A percentile compares a stretch with the other conserved stretches of the same genome.
These are phyloP conservation scores for Ispidina lecontei DNA, from an alignment of 2,797 vertebrate genomes.

Conservation along the genomic window DNA sequence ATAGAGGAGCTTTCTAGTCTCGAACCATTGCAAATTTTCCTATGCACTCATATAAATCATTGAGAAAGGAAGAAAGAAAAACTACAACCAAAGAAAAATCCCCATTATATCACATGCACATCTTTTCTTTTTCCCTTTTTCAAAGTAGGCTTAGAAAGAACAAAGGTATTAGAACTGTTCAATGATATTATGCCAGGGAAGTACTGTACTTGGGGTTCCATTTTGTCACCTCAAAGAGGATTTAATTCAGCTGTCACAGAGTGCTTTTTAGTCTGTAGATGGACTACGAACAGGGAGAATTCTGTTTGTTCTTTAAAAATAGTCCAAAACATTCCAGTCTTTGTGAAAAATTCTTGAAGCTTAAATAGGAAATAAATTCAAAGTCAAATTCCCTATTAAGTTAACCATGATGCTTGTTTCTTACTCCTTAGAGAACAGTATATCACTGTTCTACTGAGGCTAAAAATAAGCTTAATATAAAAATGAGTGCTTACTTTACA, in stretches of 20 bases:
- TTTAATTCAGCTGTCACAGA: conserved; percentile 76
- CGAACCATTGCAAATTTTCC: conserved; percentile 57
- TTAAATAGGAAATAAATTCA: conserved; percentile 80
- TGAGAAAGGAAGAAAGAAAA: conserved; percentile 37
- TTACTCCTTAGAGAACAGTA: conserved; percentile 73
- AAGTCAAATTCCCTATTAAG: conserved; percentile 79
- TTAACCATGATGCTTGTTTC: conserved; percentile 73
- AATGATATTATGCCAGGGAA: conserved; percentile 72
- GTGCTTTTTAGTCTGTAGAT: conserved; percentile 75
- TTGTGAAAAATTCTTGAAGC: conserved; percentile 76
- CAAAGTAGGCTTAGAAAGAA: conserved; percentile 76
- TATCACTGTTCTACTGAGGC: conserved; percentile 65
- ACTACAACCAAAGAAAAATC: conserved; percentile 53
- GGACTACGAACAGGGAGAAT: conserved; percentile 65
- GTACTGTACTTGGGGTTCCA: conserved; percentile 75
- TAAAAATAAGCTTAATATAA: conserved; percentile 75
- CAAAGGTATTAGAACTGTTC: conserved; percentile 75
- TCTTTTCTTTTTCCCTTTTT: conserved; percentile 73
- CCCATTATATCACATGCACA: conserved; percentile 73
- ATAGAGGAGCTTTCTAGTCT: conserved; percentile 44
- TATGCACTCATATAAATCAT: conserved; percentile 49
- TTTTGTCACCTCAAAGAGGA: conserved; percentile 77
- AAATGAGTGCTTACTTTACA: conserved; percentile 51
- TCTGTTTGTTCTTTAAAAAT: conserved; percentile 81
- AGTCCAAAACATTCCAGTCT: conserved; percentile 75